Evolutionary conservation across 2,888 invertebrate species (phyloP), one percentile per base, ranked within the genome.

Genomic region (Oscheius sp.): DNA sequence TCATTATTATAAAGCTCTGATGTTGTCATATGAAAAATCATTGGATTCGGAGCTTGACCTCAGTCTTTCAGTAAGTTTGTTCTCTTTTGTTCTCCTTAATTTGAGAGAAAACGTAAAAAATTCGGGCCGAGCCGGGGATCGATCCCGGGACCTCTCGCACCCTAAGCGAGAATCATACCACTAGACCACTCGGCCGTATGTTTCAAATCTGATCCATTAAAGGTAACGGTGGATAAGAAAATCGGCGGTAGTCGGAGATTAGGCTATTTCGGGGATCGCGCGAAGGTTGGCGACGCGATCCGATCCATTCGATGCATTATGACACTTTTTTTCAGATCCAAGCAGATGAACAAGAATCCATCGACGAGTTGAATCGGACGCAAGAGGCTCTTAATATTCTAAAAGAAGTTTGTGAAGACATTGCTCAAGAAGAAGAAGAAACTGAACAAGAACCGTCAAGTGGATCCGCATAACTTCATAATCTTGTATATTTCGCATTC

Each of bases 61-160:
- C 13, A 16, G 49, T 16, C 53, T 21, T 21, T 18, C 9, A 53
- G 18, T 18, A 53, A 53, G 18, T 53, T 53, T 53, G 9, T 45
- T 9, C 12, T 45, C 45, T 45, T 45, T 9, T n/a, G n/a, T n/a
- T n/a, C n/a, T n/a, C n/a, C n/a, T n/a, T n/a, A n/a, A n/a, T n/a
- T n/a, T n/a, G n/a, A n/a, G n/a, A 21, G 13, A 21, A 55, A 21
- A 16, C 21, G 5, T 25, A 25, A 58, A 58, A 58, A 27, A 29
- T 1, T 58, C 16, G 58, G 58, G 58, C 58, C 58, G 58, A 58
- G 58, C 58, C 58, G 58, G 58, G 58, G 58, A 58, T 58, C 58
- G 58, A 58, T 58, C 58, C 58, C 58, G 58, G 58, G 58, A 58
- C 58, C 58, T 58, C 58, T 58, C 58, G 58, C 58, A 58, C 58